Percentiles rank a stretch among this genome's conserved stretches.
Conservation (phyloP, 2,113 vertebrate genomes). For the Calyptommatus sinebrachiatus region DNA sequence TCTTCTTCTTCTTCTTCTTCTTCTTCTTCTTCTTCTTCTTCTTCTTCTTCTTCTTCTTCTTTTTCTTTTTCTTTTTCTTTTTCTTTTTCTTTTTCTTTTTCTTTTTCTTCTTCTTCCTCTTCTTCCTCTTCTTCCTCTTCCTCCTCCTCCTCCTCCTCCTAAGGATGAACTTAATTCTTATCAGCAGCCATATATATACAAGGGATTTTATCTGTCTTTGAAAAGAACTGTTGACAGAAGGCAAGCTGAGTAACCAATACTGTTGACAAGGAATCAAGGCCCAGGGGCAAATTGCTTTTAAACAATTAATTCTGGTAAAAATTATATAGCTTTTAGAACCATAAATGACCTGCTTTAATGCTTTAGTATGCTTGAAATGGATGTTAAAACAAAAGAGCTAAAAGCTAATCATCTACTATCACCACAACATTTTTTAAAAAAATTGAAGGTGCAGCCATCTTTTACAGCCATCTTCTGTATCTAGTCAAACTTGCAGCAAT, state of each 20-base stretch:
- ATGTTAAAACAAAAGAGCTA: constrained; percentile 11
- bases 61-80: no score
- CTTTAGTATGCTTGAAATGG: constrained; percentile 22
- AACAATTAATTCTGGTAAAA: constrained; percentile 19
- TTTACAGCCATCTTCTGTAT: not conserved
- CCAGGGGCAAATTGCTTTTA: not conserved
- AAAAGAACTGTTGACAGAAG: constrained; percentile 25
- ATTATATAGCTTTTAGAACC: constrained; percentile 3
- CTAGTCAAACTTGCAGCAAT: not conserved
- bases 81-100: not conserved
- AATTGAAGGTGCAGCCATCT: not conserved
- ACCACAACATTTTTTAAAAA: not conserved
- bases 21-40: not conserved
- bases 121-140: not conserved
- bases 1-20: not conserved
- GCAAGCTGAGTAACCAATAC: constrained; percentile 16
- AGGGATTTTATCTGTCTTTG: constrained; percentile 33
- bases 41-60: not conserved
- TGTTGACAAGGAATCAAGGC: constrained; percentile 18
- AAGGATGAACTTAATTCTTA: not conserved
- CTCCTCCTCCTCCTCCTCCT: no score
- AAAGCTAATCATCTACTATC: not conserved
- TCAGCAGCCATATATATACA: not conserved
- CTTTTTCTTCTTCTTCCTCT: not conserved
- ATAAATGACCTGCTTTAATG: not conserved